Evolutionary conservation across 2,113 vertebrate species (phyloP), one percentile per base, ranked within the genome.

Genomic region (Microcebus tavaratra): DNA sequence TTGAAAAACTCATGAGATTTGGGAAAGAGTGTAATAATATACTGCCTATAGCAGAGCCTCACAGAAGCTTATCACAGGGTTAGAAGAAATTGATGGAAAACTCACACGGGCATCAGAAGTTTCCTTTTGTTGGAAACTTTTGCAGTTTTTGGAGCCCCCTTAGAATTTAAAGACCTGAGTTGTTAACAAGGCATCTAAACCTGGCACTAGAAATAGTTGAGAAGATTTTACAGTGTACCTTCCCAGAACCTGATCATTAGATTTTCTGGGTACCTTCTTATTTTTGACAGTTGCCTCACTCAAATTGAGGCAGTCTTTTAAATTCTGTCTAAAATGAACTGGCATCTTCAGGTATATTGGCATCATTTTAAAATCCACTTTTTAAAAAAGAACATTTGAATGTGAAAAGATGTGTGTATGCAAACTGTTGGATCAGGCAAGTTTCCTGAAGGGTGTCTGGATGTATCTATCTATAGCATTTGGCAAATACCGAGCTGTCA

Each of bases 401-500:
- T 91, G 89, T 83, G 61, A 42, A 95, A 95, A 83, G 78, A 59
- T 68, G 31, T 29, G 45, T 72, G 50, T 79, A 87, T 76, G 73
- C 5, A 81, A 88, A 95, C 20, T 80, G 39, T 95, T 87, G 20
- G 13, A 91, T 68, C 23, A 39, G 68, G 79, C 50, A 92, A 83
- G 42, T 85, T 90, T 75, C 61, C 67, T 79, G 39, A 39, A 89
- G 73, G 81, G 31, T 93, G 15, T 90, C 83, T 91, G 55, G 72
- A 17, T 93, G 21, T 93, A 21, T 95, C 87, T 92, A 63, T 83
- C 83, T 86, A 85, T 88, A 78, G 65, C 39, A 85, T 94, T 96
- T 97, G 65, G 50, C 70, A 95, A 92, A 89, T 85, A 88, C 21
- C 34, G 84, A 83, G 20, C 68, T 90, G 75, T 76, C 90, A 94